A percentile compares a stretch with the other conserved stretches of the same genome.
Conservation (phyloP, 2,888 invertebrate species). For the Drosophila algonquin region DNA sequence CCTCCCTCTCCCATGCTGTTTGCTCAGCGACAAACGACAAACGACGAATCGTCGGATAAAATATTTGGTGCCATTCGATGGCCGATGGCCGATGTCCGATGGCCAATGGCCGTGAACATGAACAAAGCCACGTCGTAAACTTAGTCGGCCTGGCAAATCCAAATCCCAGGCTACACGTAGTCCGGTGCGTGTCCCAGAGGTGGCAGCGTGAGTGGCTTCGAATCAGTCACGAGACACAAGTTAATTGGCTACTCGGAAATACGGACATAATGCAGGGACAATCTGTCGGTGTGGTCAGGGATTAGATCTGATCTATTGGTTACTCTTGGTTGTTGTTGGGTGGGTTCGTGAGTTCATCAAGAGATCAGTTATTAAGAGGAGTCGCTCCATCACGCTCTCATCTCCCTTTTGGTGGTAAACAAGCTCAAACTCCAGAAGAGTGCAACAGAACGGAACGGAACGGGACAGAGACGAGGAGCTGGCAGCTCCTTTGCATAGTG, state of each 20-base stretch:
- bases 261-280: no score
- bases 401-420: constrained; percentile 5
- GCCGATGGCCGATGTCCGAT: constrained; percentile 46
- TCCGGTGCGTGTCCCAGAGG: constrained; percentile 21
- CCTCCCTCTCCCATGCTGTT: background rate
- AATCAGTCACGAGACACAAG: background rate
- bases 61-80: constrained; percentile 73
- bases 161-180: constrained; percentile 28
- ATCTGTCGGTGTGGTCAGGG: background rate
- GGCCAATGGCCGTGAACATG: constrained; percentile 64
- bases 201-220: constrained; percentile 8
- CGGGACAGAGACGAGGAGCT: constrained; percentile 5
- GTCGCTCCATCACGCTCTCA: constrained; percentile 6
- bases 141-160: constrained; percentile 28
- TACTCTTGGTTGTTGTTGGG: background rate
- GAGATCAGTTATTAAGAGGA: background rate
- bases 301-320: background rate
- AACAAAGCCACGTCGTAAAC: constrained; percentile 75
- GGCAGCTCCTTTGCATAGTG: constrained; percentile 59
- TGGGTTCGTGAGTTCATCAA: background rate
- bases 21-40: constrained; percentile 28
- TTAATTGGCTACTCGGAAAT: no score
- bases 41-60: constrained; percentile 60
- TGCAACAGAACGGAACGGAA: background rate
- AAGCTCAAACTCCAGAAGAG: constrained; percentile 8